Percentiles rank a stretch among this genome's conserved stretches.
phyloP scores from a whole-genome alignment of 2,888 invertebrate species.

The Beris morrisii region DNA sequence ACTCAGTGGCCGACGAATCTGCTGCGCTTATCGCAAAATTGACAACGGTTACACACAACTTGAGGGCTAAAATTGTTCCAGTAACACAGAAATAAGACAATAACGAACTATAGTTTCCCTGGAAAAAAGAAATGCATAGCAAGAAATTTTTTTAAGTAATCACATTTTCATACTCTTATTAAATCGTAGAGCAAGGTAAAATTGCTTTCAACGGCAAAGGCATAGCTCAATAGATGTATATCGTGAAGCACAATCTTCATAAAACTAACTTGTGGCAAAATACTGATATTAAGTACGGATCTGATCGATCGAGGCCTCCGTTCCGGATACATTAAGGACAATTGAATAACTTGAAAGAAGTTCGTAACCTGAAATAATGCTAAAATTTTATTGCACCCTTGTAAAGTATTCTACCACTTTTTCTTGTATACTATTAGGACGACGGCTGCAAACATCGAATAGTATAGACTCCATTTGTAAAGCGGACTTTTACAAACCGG shows the following conservation, averaged over 20 bases:
- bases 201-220: constrained; percentile 14
- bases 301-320: background rate
- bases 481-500: constrained; percentile 14
- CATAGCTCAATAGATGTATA: constrained; percentile 14
- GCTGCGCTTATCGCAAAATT: constrained; percentile 8
- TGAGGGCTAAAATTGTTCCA: background rate
- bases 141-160: no score
- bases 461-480: constrained; percentile 11
- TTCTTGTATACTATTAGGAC: constrained; percentile 1
- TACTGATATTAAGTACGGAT: constrained; percentile 9
- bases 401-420: background rate
- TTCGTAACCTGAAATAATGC: constrained; percentile 7
- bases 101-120: constrained; percentile 17
- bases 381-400: background rate
- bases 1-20: constrained; percentile 8
- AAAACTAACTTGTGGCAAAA: background rate
- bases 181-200: constrained; percentile 6
- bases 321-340: constrained; percentile 17
- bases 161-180: background rate
- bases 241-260: constrained; percentile 18
- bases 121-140: background rate
- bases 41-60: constrained; percentile 5
- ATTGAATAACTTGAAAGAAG: constrained; percentile 8
- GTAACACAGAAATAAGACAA: constrained; percentile 8
- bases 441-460: constrained; percentile 8